Evolutionary conservation across 1,140 invertebrate genomes (phyloP).

Genomic region (Pygmarrhopalites habei): DNA sequence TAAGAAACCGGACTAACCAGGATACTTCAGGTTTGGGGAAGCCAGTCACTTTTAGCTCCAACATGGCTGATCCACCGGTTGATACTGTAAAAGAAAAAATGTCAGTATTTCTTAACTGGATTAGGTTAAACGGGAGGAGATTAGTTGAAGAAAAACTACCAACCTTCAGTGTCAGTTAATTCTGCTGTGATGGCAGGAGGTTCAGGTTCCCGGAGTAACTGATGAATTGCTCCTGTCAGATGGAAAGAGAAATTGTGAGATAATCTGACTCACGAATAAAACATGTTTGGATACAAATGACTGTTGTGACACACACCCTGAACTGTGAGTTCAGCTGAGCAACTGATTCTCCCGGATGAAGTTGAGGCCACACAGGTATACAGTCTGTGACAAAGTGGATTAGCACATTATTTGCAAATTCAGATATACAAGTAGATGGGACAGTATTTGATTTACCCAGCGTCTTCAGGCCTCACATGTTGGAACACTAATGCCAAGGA

Average conservation of each 20-base stretch:
- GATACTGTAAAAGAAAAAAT: too few relatives aligned
- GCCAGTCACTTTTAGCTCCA: slow-evolving; percentile 86
- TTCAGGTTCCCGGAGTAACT: slow-evolving; percentile 69
- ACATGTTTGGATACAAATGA: too few relatives aligned
- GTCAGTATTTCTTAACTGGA: too few relatives aligned
- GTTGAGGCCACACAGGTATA: slow-evolving; percentile 94
- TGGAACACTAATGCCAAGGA: slow-evolving; percentile 85
- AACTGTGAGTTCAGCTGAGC: slow-evolving; percentile 84
- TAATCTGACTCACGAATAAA: too few relatives aligned
- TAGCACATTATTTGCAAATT: neutral
- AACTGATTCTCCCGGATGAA: slow-evolving; percentile 81
- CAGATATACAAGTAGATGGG: too few relatives aligned
- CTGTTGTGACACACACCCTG: slow-evolving; percentile 55
- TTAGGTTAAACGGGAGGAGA: too few relatives aligned
- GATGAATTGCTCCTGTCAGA: slow-evolving; percentile 62
- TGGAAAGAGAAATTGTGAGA: slow-evolving; percentile 17
- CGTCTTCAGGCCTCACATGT: slow-evolving; percentile 86
- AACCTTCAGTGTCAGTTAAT: slow-evolving; percentile 67
- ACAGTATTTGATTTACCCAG: too few relatives aligned
- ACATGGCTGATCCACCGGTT: slow-evolving; percentile 83
- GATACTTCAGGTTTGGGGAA: slow-evolving; percentile 87
- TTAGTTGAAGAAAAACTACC: too few relatives aligned
- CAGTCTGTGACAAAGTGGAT: too few relatives aligned
- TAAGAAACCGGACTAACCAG: slow-evolving; percentile 60
- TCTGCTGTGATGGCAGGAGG: slow-evolving; percentile 60